phyloP scores from a whole-genome alignment of 1,140 invertebrate genomes.

The Bombus terrestris region DNA sequence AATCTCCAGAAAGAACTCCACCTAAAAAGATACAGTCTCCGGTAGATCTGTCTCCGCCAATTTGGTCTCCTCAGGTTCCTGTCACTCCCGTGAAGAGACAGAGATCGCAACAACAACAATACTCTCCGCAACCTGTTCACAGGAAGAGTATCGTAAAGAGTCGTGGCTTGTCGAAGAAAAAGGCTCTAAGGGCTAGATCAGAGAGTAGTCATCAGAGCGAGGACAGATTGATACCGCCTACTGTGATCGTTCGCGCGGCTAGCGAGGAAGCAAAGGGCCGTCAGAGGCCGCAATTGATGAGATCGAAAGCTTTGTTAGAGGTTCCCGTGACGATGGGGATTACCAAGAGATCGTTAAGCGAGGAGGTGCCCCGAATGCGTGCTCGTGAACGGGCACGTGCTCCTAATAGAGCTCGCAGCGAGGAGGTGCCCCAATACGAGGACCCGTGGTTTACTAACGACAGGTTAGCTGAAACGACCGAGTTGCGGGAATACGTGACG shows the following conservation, averaged over 20 bases:
- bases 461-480: conserved; percentile 55
- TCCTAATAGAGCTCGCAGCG: conserved; percentile 77
- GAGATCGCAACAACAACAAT: conserved; percentile 50
- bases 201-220: conserved; percentile 51
- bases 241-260: conserved; percentile 67
- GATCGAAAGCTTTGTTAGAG: conserved; percentile 79
- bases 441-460: conserved; percentile 70
- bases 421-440: conserved; percentile 74
- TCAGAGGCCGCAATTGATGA: conserved; percentile 73
- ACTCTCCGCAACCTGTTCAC: conserved; percentile 51
- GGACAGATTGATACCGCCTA: conserved; percentile 53
- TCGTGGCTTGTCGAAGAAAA: conserved; percentile 56
- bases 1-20: conserved; percentile 75
- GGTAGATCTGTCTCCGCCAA: conserved; percentile 68
- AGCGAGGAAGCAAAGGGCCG: conserved; percentile 75
- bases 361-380: conserved; percentile 75
- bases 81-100: conserved; percentile 65
- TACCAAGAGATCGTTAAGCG: conserved; percentile 78
- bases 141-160: conserved; percentile 62
- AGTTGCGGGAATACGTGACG: conserved; percentile 80
- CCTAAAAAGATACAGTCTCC: conserved; percentile 56
- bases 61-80: conserved; percentile 73
- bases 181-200: conserved; percentile 57
- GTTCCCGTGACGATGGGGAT: conserved; percentile 70
- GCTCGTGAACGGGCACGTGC: conserved; percentile 64